These are phyloP conservation scores for Drosophila cardini DNA, from an alignment of 1,140 invertebrate species.

Conservation along the genomic window DNA sequence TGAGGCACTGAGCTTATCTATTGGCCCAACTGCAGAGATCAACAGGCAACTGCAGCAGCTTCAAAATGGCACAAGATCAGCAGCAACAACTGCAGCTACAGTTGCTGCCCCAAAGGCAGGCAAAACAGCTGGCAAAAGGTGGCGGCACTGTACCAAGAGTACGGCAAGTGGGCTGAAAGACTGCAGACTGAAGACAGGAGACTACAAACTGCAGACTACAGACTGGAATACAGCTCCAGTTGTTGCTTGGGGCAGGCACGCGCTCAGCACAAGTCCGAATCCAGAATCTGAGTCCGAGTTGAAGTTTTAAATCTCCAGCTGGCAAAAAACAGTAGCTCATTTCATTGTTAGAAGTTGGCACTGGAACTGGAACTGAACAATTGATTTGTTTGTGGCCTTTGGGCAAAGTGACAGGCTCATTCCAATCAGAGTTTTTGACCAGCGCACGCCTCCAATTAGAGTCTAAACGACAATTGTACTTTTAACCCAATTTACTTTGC, in stretches of 20 bases:
- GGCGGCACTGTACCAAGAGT: constrained; percentile 72
- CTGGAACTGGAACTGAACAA: constrained; percentile 42
- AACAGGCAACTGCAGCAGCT: constrained; percentile 36
- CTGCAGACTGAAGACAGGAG: constrained; percentile 3
- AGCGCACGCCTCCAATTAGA: constrained; percentile 79
- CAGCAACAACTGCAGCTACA: neutral
- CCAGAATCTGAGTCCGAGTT: neutral
- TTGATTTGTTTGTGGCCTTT: constrained; percentile 79
- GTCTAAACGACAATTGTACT: constrained; percentile 81
- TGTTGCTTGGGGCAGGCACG: constrained; percentile 57
- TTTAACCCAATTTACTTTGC: constrained; percentile 79
- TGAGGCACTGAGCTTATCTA: constrained; percentile 71
- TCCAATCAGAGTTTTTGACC: constrained; percentile 71
- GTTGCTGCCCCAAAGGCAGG: constrained; percentile 27
- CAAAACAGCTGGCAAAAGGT: constrained; percentile 74
- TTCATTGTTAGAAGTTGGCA: constrained; percentile 24
- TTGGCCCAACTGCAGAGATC: constrained; percentile 68
- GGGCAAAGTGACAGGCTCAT: constrained; percentile 71
- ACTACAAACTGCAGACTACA: constrained; percentile 10
- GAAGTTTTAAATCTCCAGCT: constrained; percentile 30
- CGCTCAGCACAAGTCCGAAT: constrained; percentile 48
- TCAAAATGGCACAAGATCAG: constrained; percentile 27
- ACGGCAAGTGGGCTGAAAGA: constrained; percentile 40
- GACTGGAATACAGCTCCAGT: constrained; percentile 30
- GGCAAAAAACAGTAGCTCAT: constrained; percentile 70